Conservation (phyloP, 2,113 vertebrate species). For the Sphyrna mokarran region DNA sequence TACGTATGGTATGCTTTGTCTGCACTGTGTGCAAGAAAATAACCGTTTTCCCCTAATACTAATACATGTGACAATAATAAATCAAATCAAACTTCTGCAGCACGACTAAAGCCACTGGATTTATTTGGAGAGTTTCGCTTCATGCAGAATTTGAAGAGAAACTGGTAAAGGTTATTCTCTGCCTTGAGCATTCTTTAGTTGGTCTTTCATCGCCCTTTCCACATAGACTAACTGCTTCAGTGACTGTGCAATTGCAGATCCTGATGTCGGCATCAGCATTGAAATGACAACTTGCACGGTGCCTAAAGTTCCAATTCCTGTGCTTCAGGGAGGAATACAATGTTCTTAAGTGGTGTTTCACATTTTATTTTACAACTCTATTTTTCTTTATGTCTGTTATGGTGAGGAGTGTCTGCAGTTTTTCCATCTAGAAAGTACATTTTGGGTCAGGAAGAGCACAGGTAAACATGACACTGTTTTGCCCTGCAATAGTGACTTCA, state of each 20-base stretch:
- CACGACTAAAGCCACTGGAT: neutral
- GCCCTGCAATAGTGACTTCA: neutral
- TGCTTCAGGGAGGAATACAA: neutral
- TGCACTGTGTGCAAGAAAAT: no score
- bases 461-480: neutral
- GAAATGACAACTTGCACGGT: neutral
- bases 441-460: neutral
- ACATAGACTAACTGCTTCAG: neutral
- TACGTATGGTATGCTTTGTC: no score
- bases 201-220: neutral
- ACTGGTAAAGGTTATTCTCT: neutral
- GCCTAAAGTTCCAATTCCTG: neutral
- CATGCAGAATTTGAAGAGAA: neutral
- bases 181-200: neutral
- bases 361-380: neutral
- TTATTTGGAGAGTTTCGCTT: neutral
- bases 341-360: neutral
- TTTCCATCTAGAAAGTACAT: neutral
- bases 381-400: neutral
- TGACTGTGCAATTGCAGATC: neutral
- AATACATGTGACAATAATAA: no score
- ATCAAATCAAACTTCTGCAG: neutral
- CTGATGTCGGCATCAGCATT: neutral
- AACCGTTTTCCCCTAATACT: no score
- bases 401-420: neutral